Base-by-base conservation (phyloP, 2,888 invertebrate species). In the Phlogophora meticulosa region DNA sequence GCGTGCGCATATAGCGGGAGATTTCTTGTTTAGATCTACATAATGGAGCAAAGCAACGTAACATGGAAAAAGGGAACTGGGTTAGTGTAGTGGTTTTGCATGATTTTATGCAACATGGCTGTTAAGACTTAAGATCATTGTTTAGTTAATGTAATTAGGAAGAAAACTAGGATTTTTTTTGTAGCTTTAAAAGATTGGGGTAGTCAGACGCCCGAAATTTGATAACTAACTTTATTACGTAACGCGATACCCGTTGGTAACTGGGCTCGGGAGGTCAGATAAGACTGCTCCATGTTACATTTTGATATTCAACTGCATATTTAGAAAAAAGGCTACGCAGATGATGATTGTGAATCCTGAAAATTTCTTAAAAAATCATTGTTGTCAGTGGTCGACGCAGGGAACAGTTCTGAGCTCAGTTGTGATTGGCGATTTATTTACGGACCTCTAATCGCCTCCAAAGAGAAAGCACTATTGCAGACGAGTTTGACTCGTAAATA, bases 11-110 rank as follows among this genome's bases (percentile, higher is more conserved):
- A 10, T 60, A 78, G 72, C 68, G 68, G 71, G 55, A 68, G 61
- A 65, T 60, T 78, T 75, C 75, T 75, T 75, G 79, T 62, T 72
- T 52, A 22, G 42, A 56, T 58, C 74, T 61, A 45, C 56, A 61
- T 76, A 76, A 71, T 75, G 20, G 71, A 34, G 71, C 75, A 65
- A 75, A 71, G 76, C 55, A 71, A 59, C 52, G 38, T 56, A 53
- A 75, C 38, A 28, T 48, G 64, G 51, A 20, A 9, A 45, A 57
- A 53, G 62, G 65, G 48, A 78, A 78, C 43, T 70, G 34, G 76
- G 75, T 71, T 55, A 76, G 57, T 65, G 22, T 10, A 36, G 59
- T 57, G n/a, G 4, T 53, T 49, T 62, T 61, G 49, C 36, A 42
- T 45, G 48, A n/a, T 32, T 58, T 59, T 49, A 45, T 51, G 24